A percentile compares a stretch with the other conserved stretches of the same genome.
phyloP scores from a whole-genome alignment of 2,797 vertebrate species.

The Botia almorhae region DNA sequence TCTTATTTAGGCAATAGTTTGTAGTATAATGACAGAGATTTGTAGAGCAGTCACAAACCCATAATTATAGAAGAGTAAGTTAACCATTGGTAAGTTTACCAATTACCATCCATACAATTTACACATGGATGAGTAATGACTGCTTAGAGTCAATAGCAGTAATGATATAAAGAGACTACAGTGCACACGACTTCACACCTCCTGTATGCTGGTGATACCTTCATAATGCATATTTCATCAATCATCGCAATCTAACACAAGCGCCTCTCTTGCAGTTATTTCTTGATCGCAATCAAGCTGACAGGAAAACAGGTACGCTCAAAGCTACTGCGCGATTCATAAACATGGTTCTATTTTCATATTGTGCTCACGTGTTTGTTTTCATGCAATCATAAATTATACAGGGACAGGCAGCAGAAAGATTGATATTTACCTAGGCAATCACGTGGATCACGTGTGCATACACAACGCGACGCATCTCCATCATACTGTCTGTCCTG shows the following conservation, averaged over 20 bases:
- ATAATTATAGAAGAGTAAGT: slow-evolving; percentile 21
- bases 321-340: slow-evolving; percentile 28
- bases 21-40: slow-evolving; percentile 10
- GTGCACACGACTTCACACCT: neutral
- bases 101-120: no score
- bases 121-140: neutral
- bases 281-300: neutral
- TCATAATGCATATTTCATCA: slow-evolving; percentile 28
- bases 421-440: slow-evolving; percentile 40
- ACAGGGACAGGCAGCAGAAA: slow-evolving; percentile 8
- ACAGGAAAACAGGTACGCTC: neutral
- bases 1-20: slow-evolving; percentile 10
- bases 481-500: slow-evolving; percentile 37
- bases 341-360: slow-evolving; percentile 15
- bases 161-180: slow-evolving; percentile 13
- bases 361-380: slow-evolving; percentile 23
- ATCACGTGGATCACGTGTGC: slow-evolving; percentile 18
- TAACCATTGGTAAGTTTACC: neutral
- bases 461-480: slow-evolving; percentile 15
- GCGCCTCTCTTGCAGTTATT: neutral
- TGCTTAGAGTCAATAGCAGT: neutral
- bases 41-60: neutral
- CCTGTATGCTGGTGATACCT: neutral
- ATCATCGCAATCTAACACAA: neutral
- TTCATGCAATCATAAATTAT: slow-evolving; percentile 18